These are phyloP conservation scores for Itoplectis maculator DNA, from an alignment of 2,888 invertebrate genomes.

Conservation along the genomic window DNA sequence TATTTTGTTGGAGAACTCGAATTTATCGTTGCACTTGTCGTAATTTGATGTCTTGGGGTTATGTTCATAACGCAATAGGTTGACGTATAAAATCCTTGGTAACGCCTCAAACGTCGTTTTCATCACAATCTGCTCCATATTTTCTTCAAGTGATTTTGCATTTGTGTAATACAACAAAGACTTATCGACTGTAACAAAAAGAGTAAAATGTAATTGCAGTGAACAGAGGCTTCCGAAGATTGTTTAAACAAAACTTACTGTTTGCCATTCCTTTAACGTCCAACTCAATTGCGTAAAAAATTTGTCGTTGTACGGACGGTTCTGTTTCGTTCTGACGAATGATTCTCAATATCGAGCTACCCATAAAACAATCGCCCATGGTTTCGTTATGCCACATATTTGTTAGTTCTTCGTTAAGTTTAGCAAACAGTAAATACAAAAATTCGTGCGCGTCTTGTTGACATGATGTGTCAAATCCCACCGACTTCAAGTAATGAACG, in stretches of 20 bases:
- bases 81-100: conserved; percentile 14
- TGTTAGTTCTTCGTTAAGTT: conserved; percentile 19
- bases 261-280: conserved; percentile 16
- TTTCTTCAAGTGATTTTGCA: conserved; percentile 4
- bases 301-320: conserved; percentile 9
- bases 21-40: conserved; percentile 29
- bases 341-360: conserved; percentile 21
- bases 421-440: conserved; percentile 17
- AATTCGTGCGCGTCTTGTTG: conserved; percentile 29
- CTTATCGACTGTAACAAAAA: conserved; percentile 22
- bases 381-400: conserved; percentile 9
- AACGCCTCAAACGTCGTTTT: conserved; percentile 16
- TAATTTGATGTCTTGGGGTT: conserved; percentile 14
- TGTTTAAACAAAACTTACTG: conserved; percentile 14
- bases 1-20: conserved; percentile 25
- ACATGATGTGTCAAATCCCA: not conserved
- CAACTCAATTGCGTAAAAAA: conserved; percentile 19
- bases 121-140: not conserved
- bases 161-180: conserved; percentile 20
- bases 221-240: conserved; percentile 1
- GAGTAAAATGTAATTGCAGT: conserved; percentile 1
- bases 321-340: conserved; percentile 6
- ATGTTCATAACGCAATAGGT: conserved; percentile 16
- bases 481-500: conserved; percentile 15
- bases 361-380: conserved; percentile 14